phyloP scores from a whole-genome alignment of 2,797 vertebrate species.

The Diplodus puntazzo region DNA sequence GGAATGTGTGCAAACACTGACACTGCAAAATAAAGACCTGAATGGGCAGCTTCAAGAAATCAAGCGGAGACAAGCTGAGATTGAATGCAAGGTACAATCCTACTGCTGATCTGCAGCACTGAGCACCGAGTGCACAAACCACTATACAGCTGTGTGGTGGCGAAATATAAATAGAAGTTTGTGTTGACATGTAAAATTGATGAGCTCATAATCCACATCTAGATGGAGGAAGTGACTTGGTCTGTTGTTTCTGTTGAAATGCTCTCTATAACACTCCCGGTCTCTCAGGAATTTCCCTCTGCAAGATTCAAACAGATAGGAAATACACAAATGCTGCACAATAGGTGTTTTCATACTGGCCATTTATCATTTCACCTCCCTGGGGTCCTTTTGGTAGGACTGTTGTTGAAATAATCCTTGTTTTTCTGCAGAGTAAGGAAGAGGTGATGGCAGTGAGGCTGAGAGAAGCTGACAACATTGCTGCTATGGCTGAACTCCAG shows the following conservation, averaged over 20 bases:
- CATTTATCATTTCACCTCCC: neutral
- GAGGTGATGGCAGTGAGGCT: slow-evolving; percentile 98
- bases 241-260: slow-evolving; percentile 30
- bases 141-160: slow-evolving; percentile 12
- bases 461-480: slow-evolving; percentile 96
- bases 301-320: slow-evolving; percentile 2
- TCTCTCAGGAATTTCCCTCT: neutral
- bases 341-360: neutral
- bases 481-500: slow-evolving; percentile 96
- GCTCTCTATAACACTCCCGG: neutral
- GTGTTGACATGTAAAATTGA: slow-evolving; percentile 1
- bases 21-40: slow-evolving; percentile 92
- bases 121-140: neutral
- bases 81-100: slow-evolving; percentile 93
- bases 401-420: neutral
- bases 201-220: slow-evolving; percentile 32
- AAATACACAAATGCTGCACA: slow-evolving; percentile 1
- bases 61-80: slow-evolving; percentile 94
- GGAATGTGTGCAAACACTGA: slow-evolving; percentile 89
- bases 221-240: slow-evolving; percentile 41
- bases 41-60: slow-evolving; percentile 90
- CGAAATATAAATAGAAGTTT: neutral
- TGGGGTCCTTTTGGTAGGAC: neutral
- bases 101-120: neutral
- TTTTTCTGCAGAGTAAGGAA: slow-evolving; percentile 91